A percentile compares a stretch with the other conserved stretches of the same genome.
These are phyloP conservation scores for Psilopsiagon aymara DNA, from an alignment of 2,113 vertebrate species.

Conservation along the genomic window DNA sequence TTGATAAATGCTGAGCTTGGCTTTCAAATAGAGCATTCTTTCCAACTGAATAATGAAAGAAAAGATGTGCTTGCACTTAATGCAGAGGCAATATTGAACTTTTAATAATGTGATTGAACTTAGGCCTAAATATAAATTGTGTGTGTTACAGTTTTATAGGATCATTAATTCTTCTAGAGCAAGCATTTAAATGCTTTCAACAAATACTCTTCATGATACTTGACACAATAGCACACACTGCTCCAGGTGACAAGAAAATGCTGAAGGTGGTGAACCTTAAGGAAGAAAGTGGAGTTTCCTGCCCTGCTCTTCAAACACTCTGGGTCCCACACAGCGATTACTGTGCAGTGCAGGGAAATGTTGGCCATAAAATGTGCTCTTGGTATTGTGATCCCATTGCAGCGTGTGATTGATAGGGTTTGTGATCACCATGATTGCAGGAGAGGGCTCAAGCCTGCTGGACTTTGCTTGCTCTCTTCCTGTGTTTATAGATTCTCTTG, in stretches of 20 bases:
- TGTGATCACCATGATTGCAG: slow-evolving; percentile 82
- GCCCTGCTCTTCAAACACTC: slow-evolving; percentile 78
- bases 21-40: background rate
- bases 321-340: slow-evolving; percentile 75
- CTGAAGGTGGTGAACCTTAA: slow-evolving; percentile 75
- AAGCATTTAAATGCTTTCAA: background rate
- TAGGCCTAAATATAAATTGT: background rate
- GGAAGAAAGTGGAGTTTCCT: slow-evolving; percentile 83
- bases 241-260: slow-evolving; percentile 84
- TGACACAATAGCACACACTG: slow-evolving; percentile 27
- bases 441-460: slow-evolving; percentile 88
- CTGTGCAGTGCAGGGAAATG: slow-evolving; percentile 77
- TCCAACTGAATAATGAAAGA: background rate
- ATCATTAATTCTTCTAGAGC: background rate
- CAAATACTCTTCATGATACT: background rate
- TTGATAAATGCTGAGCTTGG: background rate
- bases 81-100: background rate
- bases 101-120: background rate
- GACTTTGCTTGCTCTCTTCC: slow-evolving; percentile 85
- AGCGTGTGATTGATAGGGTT: slow-evolving; percentile 86
- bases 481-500: slow-evolving; percentile 74
- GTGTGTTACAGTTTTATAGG: background rate
- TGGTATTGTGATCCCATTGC: slow-evolving; percentile 83
- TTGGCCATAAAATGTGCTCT: slow-evolving; percentile 85
- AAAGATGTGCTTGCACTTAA: background rate